Evolutionary conservation across 2,113 vertebrate genomes (phyloP).

Genomic region (Oenanthe melanoleuca): DNA sequence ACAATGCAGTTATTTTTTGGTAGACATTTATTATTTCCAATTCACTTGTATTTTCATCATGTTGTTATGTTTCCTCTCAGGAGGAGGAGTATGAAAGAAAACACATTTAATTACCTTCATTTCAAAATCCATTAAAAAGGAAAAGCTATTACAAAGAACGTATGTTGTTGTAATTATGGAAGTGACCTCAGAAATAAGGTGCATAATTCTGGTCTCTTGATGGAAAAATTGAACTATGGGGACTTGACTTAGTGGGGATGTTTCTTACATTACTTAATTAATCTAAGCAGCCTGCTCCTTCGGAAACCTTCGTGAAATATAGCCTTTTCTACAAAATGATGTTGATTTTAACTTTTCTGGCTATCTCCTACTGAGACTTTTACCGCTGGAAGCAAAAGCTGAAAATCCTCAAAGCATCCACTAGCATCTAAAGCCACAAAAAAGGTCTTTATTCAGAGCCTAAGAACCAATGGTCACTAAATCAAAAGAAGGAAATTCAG

Average conservation of each 20-base stretch:
- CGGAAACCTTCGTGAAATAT: neutral
- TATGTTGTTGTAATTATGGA: constrained; percentile 33
- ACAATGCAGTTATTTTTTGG: neutral
- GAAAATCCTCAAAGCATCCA: neutral
- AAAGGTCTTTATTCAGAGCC: neutral
- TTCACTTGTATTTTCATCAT: constrained; percentile 5
- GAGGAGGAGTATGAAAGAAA: constrained; percentile 29
- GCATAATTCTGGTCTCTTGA: constrained; percentile 6
- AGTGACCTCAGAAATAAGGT: constrained; percentile 25
- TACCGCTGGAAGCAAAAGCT: neutral
- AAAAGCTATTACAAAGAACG: constrained; percentile 33
- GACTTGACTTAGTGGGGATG: constrained; percentile 7
- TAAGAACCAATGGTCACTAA: neutral
- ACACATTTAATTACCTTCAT: constrained; percentile 22
- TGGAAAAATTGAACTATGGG: constrained; percentile 19
- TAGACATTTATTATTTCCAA: neutral
- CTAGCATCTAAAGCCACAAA: neutral
- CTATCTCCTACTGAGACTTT: neutral
- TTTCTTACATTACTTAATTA: constrained; percentile 37
- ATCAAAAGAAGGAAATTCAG: neutral
- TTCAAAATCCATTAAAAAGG: constrained; percentile 32
- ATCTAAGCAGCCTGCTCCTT: neutral
- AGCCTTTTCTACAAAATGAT: neutral
- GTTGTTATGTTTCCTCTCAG: neutral
- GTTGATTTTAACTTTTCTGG: neutral